Evolutionary conservation across 2,113 vertebrate genomes (phyloP).

Genomic region (Cyrtonyx montezumae): DNA sequence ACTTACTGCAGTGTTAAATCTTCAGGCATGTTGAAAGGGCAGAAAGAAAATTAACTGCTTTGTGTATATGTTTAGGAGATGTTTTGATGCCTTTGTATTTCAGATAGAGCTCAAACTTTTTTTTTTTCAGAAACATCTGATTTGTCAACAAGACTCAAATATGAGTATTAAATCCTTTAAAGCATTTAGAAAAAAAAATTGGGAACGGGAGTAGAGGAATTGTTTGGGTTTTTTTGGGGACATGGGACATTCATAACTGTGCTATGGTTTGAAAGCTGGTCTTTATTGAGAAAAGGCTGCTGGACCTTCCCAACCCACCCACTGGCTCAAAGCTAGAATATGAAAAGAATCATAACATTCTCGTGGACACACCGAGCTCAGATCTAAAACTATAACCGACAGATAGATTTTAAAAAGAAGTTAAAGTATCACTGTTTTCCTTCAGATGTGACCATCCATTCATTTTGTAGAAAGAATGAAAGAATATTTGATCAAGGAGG

Average conservation of each 20-base stretch:
- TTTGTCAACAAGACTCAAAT: background rate
- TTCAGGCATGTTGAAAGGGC: background rate
- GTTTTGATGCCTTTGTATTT: background rate
- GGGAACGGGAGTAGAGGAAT: background rate
- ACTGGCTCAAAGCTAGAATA: background rate
- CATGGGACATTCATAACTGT: background rate
- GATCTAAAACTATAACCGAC: background rate
- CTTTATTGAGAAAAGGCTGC: background rate
- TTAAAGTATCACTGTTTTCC: background rate
- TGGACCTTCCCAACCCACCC: background rate
- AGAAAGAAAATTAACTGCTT: background rate
- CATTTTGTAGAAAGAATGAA: background rate
- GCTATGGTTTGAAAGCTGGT: background rate
- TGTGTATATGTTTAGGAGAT: slow-evolving; percentile 16
- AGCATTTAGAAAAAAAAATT: background rate
- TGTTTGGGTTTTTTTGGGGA: background rate
- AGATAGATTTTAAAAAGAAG: background rate
- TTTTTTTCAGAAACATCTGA: background rate
- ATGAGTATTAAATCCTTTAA: background rate
- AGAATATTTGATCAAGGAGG: background rate
- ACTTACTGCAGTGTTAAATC: slow-evolving; percentile 13
- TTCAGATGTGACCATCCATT: background rate
- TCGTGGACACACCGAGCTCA: background rate
- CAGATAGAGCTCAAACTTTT: background rate
- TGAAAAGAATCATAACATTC: background rate